These are phyloP conservation scores for Oreochromis tanganicae DNA, from an alignment of 2,113 vertebrate species.

Conservation along the genomic window DNA sequence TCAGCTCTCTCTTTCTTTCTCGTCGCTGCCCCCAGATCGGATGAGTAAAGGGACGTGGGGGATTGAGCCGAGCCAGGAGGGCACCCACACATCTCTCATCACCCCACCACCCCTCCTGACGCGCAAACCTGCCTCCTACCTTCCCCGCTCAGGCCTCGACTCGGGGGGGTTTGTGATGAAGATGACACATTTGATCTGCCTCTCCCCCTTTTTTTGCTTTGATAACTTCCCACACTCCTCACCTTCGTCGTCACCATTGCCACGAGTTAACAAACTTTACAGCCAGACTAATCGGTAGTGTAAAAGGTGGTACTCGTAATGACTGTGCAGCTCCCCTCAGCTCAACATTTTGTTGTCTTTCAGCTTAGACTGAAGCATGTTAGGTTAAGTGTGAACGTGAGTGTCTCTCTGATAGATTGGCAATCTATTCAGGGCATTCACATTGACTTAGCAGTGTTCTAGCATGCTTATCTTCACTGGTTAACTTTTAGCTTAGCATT, in stretches of 20 bases:
- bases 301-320: neutral
- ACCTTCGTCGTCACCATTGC: neutral
- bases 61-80: constrained; percentile 46
- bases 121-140: constrained; percentile 34
- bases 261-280: neutral
- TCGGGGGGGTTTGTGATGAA: neutral
- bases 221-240: neutral
- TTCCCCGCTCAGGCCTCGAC: neutral
- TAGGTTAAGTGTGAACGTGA: neutral
- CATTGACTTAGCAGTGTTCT: neutral
- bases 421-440: rapidly evolving
- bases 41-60: constrained; percentile 55
- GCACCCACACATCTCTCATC: constrained; percentile 54
- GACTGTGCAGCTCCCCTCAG: neutral
- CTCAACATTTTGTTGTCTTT: neutral
- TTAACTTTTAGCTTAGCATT: neutral
- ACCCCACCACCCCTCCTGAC: neutral
- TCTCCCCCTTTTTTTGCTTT: neutral
- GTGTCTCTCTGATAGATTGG: neutral
- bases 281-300: neutral
- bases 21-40: constrained; percentile 49
- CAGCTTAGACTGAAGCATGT: neutral
- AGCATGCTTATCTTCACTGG: neutral
- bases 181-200: neutral
- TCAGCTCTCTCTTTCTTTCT: constrained; percentile 38